phyloP scores from a whole-genome alignment of 2,113 vertebrate species.

The Phoxinus phoxinus region DNA sequence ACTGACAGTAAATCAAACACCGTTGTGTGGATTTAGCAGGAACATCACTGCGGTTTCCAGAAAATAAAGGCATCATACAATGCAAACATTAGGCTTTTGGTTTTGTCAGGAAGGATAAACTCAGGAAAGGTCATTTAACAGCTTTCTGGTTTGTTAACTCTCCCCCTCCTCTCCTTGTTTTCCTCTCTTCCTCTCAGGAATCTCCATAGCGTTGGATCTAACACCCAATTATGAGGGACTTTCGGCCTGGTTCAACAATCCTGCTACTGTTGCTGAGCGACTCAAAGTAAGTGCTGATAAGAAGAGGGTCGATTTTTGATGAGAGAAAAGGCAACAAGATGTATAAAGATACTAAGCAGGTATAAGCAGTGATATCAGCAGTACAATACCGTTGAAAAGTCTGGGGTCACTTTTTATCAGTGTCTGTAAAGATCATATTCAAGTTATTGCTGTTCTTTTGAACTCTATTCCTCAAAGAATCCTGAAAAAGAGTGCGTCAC shows the following conservation, averaged over 20 bases:
- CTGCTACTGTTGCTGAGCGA: constrained; percentile 34
- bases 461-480: not conserved
- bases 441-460: not conserved
- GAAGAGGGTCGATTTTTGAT: not conserved
- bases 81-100: not conserved
- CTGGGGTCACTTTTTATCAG: not conserved
- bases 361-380: not conserved
- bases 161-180: not conserved
- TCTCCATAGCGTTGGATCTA: constrained; percentile 84
- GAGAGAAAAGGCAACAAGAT: not conserved
- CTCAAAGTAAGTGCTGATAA: constrained; percentile 62
- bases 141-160: constrained; percentile 27
- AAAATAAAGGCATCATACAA: constrained; percentile 10
- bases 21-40: not conserved
- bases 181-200: constrained; percentile 68
- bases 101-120: constrained; percentile 1
- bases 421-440: not conserved
- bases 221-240: constrained; percentile 81
- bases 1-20: not conserved
- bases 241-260: constrained; percentile 72
- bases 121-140: constrained; percentile 19
- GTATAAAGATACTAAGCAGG: not conserved
- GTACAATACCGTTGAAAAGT: not conserved
- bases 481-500: not conserved
- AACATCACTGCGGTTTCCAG: not conserved